These are phyloP conservation scores for Dexiosoma caninum DNA, from an alignment of 2,888 invertebrate species.

Conservation along the genomic window DNA sequence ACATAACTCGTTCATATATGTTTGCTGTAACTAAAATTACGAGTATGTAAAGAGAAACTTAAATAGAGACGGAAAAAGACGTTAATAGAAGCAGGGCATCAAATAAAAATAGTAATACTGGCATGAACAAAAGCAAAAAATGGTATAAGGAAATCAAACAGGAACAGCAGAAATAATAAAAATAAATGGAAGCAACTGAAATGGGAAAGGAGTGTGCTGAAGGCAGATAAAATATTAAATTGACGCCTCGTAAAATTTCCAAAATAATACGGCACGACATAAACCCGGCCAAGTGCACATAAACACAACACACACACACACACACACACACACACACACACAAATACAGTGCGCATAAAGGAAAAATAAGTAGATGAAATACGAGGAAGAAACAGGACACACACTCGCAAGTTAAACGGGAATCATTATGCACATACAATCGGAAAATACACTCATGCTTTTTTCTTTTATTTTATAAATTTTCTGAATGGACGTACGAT, in stretches of 20 bases:
- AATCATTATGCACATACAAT: constrained; percentile 5
- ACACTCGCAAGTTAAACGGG: constrained; percentile 30
- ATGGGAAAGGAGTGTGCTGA: constrained; percentile 48
- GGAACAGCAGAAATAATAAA: constrained; percentile 31
- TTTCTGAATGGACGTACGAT: constrained; percentile 43
- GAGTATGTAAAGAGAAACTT: neutral
- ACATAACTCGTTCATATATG: constrained; percentile 42
- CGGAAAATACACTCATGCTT: neutral
- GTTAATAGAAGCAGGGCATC: constrained; percentile 18
- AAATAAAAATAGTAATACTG: constrained; percentile 8
- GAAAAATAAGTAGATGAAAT: constrained; percentile 4
- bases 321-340: neutral
- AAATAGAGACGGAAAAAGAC: neutral
- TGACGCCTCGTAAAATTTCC: constrained; percentile 65
- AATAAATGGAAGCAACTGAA: constrained; percentile 35
- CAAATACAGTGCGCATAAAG: neutral
- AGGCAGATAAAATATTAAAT: constrained; percentile 63
- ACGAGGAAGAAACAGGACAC: constrained; percentile 36
- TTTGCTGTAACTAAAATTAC: constrained; percentile 22
- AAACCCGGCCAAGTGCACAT: neutral
- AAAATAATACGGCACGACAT: constrained; percentile 36
- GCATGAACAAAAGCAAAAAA: constrained; percentile 9
- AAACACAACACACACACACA: neutral
- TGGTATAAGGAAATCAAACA: constrained; percentile 3
- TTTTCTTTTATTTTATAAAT: neutral